Evolutionary conservation across 2,797 vertebrate species (phyloP).

Genomic region (Tiaroga cobitis): DNA sequence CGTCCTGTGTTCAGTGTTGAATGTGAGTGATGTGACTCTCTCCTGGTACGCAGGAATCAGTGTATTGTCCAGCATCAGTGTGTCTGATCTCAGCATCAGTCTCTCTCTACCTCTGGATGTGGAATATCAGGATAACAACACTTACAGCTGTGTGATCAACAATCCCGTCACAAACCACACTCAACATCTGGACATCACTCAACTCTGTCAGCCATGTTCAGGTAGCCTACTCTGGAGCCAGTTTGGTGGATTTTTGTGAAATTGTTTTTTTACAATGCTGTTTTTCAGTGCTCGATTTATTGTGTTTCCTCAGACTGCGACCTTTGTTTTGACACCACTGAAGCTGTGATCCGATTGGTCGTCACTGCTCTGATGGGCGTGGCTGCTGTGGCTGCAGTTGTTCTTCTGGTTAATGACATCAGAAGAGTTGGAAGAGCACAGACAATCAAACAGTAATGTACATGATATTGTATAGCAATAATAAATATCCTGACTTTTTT

Average conservation of each 20-base stretch:
- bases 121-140: too few relatives aligned
- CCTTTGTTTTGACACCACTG: background rate
- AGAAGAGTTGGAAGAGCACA: background rate
- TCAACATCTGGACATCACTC: too few relatives aligned
- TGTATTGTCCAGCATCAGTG: background rate
- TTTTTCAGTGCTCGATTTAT: background rate
- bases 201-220: background rate
- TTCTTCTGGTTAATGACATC: background rate
- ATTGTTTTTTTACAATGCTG: background rate
- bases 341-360: background rate
- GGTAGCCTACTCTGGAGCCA: background rate
- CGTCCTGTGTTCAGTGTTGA: background rate
- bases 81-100: background rate
- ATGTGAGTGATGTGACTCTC: conserved; percentile 1
- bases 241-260: background rate
- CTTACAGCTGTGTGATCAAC: too few relatives aligned
- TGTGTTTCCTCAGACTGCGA: background rate
- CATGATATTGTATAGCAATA: background rate
- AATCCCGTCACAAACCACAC: too few relatives aligned
- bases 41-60: background rate
- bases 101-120: too few relatives aligned
- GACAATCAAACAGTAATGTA: background rate
- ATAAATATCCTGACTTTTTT: accelerated
- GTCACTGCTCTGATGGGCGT: too few relatives aligned
- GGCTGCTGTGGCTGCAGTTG: background rate